Conservation (phyloP, 2,797 vertebrate species). For the Heteromormyrus szaboi region DNA sequence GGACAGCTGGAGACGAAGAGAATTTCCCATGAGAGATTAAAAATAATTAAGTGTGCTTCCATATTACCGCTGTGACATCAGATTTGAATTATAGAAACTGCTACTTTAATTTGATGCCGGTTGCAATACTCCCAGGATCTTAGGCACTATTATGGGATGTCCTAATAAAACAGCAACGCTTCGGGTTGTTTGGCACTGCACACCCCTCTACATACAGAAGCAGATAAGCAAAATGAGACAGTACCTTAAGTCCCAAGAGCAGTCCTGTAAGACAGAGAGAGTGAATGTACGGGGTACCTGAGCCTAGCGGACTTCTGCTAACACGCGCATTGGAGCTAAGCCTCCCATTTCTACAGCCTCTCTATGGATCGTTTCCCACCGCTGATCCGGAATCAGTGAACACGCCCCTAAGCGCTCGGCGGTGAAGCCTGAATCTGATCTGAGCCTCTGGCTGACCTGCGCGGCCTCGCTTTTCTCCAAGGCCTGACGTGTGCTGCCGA, state of each 20-base stretch:
- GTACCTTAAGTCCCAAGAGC: constrained; percentile 36
- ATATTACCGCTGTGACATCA: not conserved
- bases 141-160: not conserved
- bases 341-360: not conserved
- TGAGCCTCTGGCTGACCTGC: not conserved
- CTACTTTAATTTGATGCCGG: not conserved
- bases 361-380: not conserved
- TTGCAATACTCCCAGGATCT: not conserved
- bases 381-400: not conserved
- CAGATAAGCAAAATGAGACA: not conserved
- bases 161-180: not conserved
- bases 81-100: not conserved
- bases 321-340: not conserved
- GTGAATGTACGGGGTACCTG: not conserved
- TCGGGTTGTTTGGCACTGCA: not conserved
- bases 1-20: constrained; percentile 35
- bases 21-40: too few species aligned
- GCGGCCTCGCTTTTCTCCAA: constrained; percentile 25
- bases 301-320: not conserved
- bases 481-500: constrained; percentile 28
- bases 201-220: not conserved
- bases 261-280: constrained; percentile 26
- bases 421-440: not conserved
- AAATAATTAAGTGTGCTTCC: not conserved
- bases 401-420: not conserved